These are phyloP conservation scores for Melangyna quadrimaculata DNA, from an alignment of 2,888 invertebrate species.

Conservation along the genomic window DNA sequence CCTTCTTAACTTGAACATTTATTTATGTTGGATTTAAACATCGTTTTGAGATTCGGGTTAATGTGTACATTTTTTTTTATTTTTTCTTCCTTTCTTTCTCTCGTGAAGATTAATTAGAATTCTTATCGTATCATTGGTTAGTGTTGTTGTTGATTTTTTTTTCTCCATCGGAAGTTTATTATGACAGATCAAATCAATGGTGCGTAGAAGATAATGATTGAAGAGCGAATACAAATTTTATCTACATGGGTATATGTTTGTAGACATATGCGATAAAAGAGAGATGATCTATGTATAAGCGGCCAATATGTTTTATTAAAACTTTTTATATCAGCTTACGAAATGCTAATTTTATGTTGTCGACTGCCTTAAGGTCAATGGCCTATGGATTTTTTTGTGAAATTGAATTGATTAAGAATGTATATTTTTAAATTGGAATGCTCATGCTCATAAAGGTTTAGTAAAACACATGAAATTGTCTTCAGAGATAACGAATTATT, in stretches of 20 bases:
- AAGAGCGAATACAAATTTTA: neutral
- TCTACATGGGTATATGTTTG: too few relatives aligned
- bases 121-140: constrained; percentile 20
- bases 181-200: constrained; percentile 12
- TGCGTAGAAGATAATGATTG: neutral
- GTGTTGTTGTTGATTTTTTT: neutral
- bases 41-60: constrained; percentile 31
- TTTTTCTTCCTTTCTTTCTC: neutral
- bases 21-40: constrained; percentile 16
- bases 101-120: constrained; percentile 40
- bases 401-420: neutral
- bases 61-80: neutral
- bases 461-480: too few relatives aligned
- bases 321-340: neutral
- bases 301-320: neutral
- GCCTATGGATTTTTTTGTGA: neutral
- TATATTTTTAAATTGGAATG: neutral
- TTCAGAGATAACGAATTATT: too few relatives aligned
- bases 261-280: neutral
- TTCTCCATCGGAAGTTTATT: constrained; percentile 33
- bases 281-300: neutral
- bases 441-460: neutral
- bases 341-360: neutral
- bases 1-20: constrained; percentile 8
- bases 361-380: neutral